These are phyloP conservation scores for Myotis yumanensis DNA, from an alignment of 2,113 vertebrate genomes.

Conservation along the genomic window DNA sequence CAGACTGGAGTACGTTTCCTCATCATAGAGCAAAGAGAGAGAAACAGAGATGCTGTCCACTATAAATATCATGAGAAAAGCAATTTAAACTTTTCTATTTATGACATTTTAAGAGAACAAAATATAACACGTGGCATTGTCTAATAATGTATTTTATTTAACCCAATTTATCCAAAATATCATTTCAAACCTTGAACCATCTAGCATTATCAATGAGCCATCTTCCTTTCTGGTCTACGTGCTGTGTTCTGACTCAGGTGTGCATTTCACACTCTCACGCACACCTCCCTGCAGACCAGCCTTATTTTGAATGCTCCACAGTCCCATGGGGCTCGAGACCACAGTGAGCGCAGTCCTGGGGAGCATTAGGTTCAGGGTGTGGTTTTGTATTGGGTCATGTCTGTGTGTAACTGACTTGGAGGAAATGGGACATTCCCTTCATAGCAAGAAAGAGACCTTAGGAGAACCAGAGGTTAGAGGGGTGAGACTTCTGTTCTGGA, in stretches of 20 bases:
- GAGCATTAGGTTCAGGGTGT: accelerated
- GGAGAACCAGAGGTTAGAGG: accelerated
- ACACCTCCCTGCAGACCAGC: accelerated
- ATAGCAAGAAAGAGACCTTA: neutral
- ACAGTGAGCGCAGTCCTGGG: accelerated
- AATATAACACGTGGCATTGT: neutral
- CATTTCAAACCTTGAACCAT: neutral
- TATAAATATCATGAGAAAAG: accelerated
- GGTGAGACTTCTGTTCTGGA: neutral
- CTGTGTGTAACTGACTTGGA: no score
- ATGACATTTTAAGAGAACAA: neutral
- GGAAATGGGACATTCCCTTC: neutral
- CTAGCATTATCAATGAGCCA: neutral
- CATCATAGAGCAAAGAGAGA: accelerated
- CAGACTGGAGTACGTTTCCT: no score
- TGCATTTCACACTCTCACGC: accelerated
- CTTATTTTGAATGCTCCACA: accelerated
- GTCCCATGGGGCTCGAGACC: accelerated
- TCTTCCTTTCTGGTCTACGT: neutral
- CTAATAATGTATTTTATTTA: neutral
- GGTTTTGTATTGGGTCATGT: accelerated
- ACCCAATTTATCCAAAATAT: neutral
- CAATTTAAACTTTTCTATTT: neutral
- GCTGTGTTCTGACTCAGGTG: accelerated
- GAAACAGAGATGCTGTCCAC: neutral